phyloP scores from a whole-genome alignment of 2,797 vertebrate species.

The Premnoplex brunnescens region DNA sequence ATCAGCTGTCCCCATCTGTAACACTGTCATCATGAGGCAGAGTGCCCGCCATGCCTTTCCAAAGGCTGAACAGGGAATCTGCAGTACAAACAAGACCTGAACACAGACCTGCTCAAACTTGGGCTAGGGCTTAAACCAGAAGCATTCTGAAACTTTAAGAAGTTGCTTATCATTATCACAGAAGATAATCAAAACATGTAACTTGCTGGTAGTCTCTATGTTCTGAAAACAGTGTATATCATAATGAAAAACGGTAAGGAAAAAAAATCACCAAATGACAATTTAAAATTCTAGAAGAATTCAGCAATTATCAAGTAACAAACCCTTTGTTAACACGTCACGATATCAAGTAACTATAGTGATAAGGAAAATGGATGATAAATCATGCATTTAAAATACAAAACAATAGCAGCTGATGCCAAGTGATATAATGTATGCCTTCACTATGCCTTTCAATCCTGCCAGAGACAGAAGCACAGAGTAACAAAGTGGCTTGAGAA shows the following conservation, averaged over 20 bases:
- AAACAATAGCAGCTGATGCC: background rate
- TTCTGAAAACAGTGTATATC: background rate
- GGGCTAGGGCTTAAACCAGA: background rate
- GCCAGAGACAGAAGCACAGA: background rate
- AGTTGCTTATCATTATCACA: background rate
- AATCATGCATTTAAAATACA: background rate
- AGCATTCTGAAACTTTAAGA: background rate
- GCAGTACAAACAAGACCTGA: background rate
- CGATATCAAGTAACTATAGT: background rate
- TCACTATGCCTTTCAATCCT: background rate
- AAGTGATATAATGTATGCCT: background rate
- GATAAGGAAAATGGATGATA: background rate
- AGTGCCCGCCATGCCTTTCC: background rate
- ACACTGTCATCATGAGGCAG: fast-evolving
- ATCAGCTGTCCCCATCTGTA: background rate
- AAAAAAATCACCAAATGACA: background rate
- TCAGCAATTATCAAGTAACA: background rate
- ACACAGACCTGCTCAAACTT: background rate
- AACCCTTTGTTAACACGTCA: background rate
- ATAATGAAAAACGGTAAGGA: background rate
- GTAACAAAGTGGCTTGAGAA: background rate
- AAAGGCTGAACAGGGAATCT: background rate
- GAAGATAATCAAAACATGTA: background rate
- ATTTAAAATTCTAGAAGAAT: background rate
- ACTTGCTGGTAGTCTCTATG: background rate